Evolutionary conservation across 2,113 vertebrate species (phyloP).

Genomic region (Oxyura jamaicensis): DNA sequence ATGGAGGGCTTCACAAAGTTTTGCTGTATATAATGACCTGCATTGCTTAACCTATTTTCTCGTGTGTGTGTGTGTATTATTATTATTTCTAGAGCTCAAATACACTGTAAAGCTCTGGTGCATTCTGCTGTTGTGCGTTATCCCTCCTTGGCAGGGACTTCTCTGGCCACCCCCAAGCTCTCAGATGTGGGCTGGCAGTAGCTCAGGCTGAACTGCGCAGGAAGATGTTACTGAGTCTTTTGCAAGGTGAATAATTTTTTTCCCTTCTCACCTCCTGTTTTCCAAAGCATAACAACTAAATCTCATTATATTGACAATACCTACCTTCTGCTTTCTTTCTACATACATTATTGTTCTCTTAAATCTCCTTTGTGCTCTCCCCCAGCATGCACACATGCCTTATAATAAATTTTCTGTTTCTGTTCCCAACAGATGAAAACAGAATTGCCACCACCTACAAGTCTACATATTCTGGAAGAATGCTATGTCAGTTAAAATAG

Average conservation of each 20-base stretch:
- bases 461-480: neutral
- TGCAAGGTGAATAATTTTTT: neutral
- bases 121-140: neutral
- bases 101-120: neutral
- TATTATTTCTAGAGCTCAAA: neutral
- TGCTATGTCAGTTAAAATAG: neutral
- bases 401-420: neutral
- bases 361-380: neutral
- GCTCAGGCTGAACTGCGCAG: neutral
- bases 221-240: neutral
- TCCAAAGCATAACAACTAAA: neutral
- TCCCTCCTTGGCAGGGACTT: neutral
- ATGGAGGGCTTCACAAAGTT: neutral
- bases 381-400: neutral
- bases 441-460: neutral
- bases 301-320: neutral
- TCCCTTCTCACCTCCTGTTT: neutral
- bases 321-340: neutral
- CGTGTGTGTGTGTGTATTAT: accelerated
- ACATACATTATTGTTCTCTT: neutral
- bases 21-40: neutral
- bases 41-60: neutral
- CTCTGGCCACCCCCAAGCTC: neutral
- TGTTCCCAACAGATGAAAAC: neutral
- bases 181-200: neutral